Evolutionary conservation across 2,797 vertebrate genomes (phyloP), one percentile per base, ranked within the genome.

Genomic region (Poeciliopsis paucimaculata): DNA sequence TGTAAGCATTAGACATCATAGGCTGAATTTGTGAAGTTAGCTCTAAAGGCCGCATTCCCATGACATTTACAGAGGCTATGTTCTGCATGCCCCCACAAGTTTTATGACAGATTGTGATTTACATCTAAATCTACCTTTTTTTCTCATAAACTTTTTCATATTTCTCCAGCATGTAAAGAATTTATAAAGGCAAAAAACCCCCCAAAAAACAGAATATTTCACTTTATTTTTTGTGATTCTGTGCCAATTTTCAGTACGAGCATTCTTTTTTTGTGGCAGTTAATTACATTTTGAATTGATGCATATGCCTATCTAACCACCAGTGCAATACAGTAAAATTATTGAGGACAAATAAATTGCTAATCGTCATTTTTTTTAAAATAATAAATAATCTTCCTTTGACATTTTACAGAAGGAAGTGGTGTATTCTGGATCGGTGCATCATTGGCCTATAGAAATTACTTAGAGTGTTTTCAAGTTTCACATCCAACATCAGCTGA

Each of bases 1-100:
- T 72, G 36, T 79, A 41, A 77, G 77, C 66, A 43, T 66, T 34
- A 77, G 72, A 82, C 53, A 68, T 41, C 45, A 80, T 46, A 55
- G 46, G 39, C 79, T 68, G 64, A 82, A 77, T 55, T 43, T 82
- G 77, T 39, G 43, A 75, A 64, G 49, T 70, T 73, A 31, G 2
- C 51, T 78, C 45, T 49, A 16, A 51, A 75, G 39, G 73, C 51
- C 51, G 36, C 55, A 13, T 66, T 45, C 70, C 46, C 13, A 31
- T 62, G 12, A 70, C 45, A 79, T 77, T 57, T 13, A 26, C 36
- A 41, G 36, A 15, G 39, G 66, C 6, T 45, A 46, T 71, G 43
- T 26, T 70, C 41, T 71, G 11, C 41, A n/a, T n/a, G 11, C 26
- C 41, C 12, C 23, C 39, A 70, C 39, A 70, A 0, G 66, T 70